Percentiles rank a stretch among this genome's conserved stretches.
phyloP scores from a whole-genome alignment of 2,113 vertebrate species.

The Meriones unguiculatus region DNA sequence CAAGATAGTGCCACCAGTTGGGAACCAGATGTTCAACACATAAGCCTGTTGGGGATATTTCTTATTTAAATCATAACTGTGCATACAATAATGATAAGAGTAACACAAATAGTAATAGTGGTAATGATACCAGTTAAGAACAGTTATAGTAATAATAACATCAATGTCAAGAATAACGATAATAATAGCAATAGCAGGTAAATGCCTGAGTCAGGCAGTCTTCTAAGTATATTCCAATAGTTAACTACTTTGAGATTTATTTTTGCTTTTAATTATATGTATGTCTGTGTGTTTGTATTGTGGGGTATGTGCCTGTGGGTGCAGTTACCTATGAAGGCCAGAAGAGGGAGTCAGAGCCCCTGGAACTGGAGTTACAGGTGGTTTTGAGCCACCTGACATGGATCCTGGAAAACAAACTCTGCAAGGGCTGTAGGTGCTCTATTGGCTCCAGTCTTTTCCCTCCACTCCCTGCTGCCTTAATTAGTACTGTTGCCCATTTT shows the following conservation, averaged over 20 bases:
- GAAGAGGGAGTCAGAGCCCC: not conserved
- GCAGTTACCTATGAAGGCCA: not conserved
- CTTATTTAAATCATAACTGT: not conserved
- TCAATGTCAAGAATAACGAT: not conserved
- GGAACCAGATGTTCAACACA: not conserved
- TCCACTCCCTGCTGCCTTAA: not conserved
- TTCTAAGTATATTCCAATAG: conserved; percentile 10
- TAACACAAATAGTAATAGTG: not conserved
- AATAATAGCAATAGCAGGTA: not conserved
- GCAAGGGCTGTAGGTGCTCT: not conserved
- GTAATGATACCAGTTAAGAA: not conserved
- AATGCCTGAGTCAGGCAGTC: not conserved
- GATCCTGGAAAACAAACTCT: not conserved
- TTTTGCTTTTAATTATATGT: not conserved
- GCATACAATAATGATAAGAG: not conserved
- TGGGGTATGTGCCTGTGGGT: not conserved
- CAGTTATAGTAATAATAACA: not conserved
- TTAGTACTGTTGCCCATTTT: conserved; percentile 1
- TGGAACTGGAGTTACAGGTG: not conserved
- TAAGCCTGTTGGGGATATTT: too few relatives aligned
- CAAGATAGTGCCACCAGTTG: not conserved
- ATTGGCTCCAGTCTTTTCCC: not conserved
- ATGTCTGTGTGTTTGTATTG: not conserved
- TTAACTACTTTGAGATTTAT: conserved; percentile 2
- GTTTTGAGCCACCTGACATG: not conserved